Evolutionary conservation across 2,797 vertebrate species (phyloP).

Genomic region (Galagoides demidoff): DNA sequence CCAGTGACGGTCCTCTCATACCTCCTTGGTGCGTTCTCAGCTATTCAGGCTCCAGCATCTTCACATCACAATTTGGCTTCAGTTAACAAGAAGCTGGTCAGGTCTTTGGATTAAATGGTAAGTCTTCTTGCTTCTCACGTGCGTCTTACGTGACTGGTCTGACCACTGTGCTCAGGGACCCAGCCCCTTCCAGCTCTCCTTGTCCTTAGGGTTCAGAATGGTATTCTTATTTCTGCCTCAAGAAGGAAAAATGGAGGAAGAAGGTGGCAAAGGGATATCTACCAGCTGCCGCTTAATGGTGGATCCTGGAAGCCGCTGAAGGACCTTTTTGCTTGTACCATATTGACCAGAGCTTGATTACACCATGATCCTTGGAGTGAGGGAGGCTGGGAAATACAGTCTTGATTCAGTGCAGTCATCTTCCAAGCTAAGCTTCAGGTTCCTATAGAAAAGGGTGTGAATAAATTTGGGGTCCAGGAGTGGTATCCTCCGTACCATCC

Average conservation of each 20-base stretch:
- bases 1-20: neutral
- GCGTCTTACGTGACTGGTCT: neutral
- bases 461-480: neutral
- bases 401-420: neutral
- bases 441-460: neutral
- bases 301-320: neutral
- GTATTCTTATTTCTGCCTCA: neutral
- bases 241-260: neutral
- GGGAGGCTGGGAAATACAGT: neutral
- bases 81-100: neutral
- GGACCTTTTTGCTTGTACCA: neutral
- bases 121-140: neutral
- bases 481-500: too few relatives aligned
- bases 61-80: neutral
- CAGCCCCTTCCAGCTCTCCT: neutral
- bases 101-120: neutral
- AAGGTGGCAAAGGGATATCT: too few relatives aligned
- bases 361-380: neutral
- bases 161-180: neutral
- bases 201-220: neutral
- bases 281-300: neutral
- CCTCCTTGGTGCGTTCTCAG: neutral
- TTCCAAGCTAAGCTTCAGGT: neutral
- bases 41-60: neutral
- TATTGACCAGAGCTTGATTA: neutral